Base-by-base conservation (phyloP, 2,797 vertebrate genomes). In the Setipinna tenuifilis region DNA sequence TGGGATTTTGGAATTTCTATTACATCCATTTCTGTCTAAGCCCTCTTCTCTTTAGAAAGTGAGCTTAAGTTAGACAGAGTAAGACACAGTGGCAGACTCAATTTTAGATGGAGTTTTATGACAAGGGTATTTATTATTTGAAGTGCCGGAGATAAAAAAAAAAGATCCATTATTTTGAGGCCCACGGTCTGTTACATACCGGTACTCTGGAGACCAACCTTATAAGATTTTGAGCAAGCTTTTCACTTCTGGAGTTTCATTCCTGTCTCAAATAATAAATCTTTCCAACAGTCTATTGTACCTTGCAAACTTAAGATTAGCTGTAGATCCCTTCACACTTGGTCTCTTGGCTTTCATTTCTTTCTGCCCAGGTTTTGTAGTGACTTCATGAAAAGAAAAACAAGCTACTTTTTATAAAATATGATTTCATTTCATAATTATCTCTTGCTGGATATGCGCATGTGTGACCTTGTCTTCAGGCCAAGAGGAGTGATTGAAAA, bases 91-190 rank as follows among this genome's bases (percentile, higher is more conserved):
- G 31, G 35, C 84, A 88, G 85, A 85, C 85, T 89, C 90, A 82
- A 88, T 88, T 91, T 92, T 84, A 92, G 89, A 90, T 91, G 81
- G 85, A 88, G 87, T 90, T 91, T 87, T 88, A 88, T 86, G 89
- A 87, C 89, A 91, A 59, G 89, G 57, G 81, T 2, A 25, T 86
- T 87, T 57, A 85, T 84, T 89, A 88, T 90, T 91, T 92, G 88
- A 90, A 90, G 88, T 81, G 58, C 86, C 84, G 59, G 78, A 83
- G 54, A 84, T 84, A 85, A 59, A 85, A 86, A 78, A 85, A 44
- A 62, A 35, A 41, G 35, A 54, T 46, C 82, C 25, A 4, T 84
- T 90, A 85, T 86, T 85, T 85, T 0, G 44, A 35, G 86, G 48
- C 28, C 46, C 82, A 84, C 87, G 62, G 86, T 82, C 68, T 83